Evolutionary conservation across 2,888 invertebrate species (phyloP).

Genomic region (Theretra japonica): DNA sequence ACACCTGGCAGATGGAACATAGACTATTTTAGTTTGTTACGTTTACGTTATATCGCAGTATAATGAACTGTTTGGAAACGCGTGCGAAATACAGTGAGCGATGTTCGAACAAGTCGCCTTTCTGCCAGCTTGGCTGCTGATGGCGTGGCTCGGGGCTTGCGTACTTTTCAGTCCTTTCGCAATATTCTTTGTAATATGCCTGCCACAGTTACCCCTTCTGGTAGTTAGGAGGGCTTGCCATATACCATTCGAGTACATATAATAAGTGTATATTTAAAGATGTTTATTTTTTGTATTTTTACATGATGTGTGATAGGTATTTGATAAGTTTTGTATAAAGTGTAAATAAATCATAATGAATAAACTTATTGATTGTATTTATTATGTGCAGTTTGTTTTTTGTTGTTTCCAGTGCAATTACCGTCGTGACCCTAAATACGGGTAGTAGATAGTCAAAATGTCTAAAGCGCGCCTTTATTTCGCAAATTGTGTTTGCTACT

Average conservation of each 20-base stretch:
- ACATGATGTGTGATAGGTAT: conserved; percentile 37
- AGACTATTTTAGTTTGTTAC: conserved; percentile 50
- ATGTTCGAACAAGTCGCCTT: conserved; percentile 76
- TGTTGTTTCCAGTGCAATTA: neutral
- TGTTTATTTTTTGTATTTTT: conserved; percentile 27
- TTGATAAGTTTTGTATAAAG: conserved; percentile 50
- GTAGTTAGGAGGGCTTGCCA: conserved; percentile 87
- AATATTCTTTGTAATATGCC: conserved; percentile 87
- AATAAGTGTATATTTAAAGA: conserved; percentile 32
- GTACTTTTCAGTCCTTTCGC: conserved; percentile 88
- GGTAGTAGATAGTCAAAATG: no score
- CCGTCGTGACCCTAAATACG: no score
- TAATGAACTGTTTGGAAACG: conserved; percentile 63
- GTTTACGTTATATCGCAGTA: conserved; percentile 50
- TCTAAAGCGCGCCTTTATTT: no score
- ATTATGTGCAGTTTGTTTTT: conserved; percentile 17
- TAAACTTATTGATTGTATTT: conserved; percentile 42
- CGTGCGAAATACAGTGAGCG: conserved; percentile 40
- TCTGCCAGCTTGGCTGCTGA: conserved; percentile 84
- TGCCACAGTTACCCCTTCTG: conserved; percentile 89
- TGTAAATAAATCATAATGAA: conserved; percentile 57
- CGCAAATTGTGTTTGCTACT: no score
- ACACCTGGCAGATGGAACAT: conserved; percentile 43
- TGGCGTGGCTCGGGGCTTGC: conserved; percentile 86
- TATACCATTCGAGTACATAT: conserved; percentile 88